A percentile compares a stretch with the other conserved stretches of the same genome.
phyloP scores from a whole-genome alignment of 2,888 invertebrate species.

The Embidobia sp. region DNA sequence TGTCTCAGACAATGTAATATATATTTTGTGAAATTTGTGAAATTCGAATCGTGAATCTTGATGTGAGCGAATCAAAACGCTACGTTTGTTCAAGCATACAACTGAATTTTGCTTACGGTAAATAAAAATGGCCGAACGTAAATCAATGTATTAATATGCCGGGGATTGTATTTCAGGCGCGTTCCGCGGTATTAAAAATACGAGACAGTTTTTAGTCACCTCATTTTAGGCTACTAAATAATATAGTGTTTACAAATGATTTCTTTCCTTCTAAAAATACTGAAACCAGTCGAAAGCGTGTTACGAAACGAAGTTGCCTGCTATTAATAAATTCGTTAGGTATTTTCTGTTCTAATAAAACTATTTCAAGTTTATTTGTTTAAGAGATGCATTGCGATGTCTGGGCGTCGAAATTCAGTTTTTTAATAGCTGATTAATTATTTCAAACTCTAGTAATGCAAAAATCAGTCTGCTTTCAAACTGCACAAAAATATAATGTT shows the following conservation, averaged over 20 bases:
- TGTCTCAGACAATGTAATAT: constrained; percentile 57
- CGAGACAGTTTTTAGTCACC: constrained; percentile 29
- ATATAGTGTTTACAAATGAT: constrained; percentile 60
- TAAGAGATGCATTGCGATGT: constrained; percentile 7
- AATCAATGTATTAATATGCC: constrained; percentile 25
- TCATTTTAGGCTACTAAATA: constrained; percentile 47
- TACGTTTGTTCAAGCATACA: not conserved
- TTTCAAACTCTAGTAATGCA: too few relatives aligned
- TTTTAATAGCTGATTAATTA: too few relatives aligned
- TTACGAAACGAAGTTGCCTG: constrained; percentile 46
- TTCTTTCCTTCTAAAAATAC: constrained; percentile 59
- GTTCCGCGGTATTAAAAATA: constrained; percentile 29
- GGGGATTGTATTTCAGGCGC: constrained; percentile 16
- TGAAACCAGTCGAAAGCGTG: constrained; percentile 50
- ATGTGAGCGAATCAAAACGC: not conserved
- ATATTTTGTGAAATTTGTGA: constrained; percentile 44
- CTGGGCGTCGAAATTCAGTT: too few relatives aligned
- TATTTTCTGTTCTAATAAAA: constrained; percentile 52
- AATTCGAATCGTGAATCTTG: constrained; percentile 44
- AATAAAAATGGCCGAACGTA: constrained; percentile 9
- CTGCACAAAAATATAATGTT: too few relatives aligned
- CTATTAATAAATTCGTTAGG: constrained; percentile 44
- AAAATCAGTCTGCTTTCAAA: too few relatives aligned
- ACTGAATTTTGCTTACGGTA: not conserved
- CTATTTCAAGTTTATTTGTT: constrained; percentile 49